Evolutionary conservation across 2,888 invertebrate genomes (phyloP), one percentile per base, ranked within the genome.

Genomic region (Drosophila anomalata): DNA sequence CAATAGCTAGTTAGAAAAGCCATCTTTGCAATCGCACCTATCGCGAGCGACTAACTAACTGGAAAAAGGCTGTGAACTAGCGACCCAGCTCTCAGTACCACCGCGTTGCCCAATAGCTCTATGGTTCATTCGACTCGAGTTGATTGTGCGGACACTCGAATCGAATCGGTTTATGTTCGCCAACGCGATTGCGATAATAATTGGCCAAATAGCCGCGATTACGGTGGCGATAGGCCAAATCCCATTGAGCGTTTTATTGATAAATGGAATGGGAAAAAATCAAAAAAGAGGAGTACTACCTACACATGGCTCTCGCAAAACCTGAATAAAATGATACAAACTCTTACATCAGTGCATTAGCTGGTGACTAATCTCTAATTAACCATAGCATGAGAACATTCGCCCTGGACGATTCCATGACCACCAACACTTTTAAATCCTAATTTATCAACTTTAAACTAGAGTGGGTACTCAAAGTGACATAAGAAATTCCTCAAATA

Each of bases 1-100:
- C 70, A 59, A 67, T 56, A 61, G 29, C 48, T 52, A 26, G 50
- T 51, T 14, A 50, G n/a, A 29, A 60, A 61, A 22, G 44, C 44
- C 83, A 83, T 87, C 83, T 77, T 82, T 42, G 36, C 73, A 48
- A 56, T 29, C 63, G 41, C 72, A 75, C 24, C 67, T 58, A 44
- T 62, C 59, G 70, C 47, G 22, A 68, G 42, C 67, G 67, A 82
- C 81, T 82, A 44, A 81, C 51, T 31, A 41, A 17, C 26, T 60
- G 48, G 9, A 46, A 17, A 46, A 17, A 20, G n/a, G 22, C 11
- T 29, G 29, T 39, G 44, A 17, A 58, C 26, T 12, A 52, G 44
- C 52, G 24, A 47, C n/a, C 50, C 41, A 33, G 17, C 36, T 26
- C 48, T 20, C 20, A 17, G 9, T 14, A 41, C 33, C 63, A 65